Percentiles rank a stretch among this genome's conserved stretches.
phyloP scores from a whole-genome alignment of 2,113 vertebrate species.

The Electrona antarctica region DNA sequence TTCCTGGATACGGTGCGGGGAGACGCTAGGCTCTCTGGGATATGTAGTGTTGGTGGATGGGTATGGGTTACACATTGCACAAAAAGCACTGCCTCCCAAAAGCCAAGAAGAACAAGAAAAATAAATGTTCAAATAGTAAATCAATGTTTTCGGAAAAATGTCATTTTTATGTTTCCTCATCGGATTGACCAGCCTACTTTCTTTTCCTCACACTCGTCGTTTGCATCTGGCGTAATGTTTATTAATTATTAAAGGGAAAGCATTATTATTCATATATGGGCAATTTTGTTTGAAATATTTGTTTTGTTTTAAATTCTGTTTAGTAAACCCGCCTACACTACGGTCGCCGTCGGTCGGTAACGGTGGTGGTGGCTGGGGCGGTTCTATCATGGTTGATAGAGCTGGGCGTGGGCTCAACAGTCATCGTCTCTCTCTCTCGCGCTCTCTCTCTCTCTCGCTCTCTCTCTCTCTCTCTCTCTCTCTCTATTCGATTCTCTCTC shows the following conservation, averaged over 20 bases:
- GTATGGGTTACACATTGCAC: too few relatives aligned
- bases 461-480: conserved; percentile 33
- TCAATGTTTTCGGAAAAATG: too few relatives aligned
- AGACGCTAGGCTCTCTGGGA: conserved; percentile 58
- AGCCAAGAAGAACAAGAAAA: background rate
- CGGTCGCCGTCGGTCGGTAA: too few relatives aligned
- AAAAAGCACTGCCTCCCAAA: background rate
- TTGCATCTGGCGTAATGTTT: too few relatives aligned
- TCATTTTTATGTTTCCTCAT: background rate
- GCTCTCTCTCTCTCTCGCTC: conserved; percentile 20
- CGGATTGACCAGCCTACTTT: background rate
- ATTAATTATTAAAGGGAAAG: too few relatives aligned
- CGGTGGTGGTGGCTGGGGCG: conserved; percentile 57
- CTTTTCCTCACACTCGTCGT: background rate
- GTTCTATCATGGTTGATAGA: conserved; percentile 57
- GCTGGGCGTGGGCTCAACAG: conserved; percentile 79
- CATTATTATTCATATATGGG: too few relatives aligned
- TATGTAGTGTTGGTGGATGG: conserved; percentile 59
- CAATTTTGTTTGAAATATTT: too few relatives aligned
- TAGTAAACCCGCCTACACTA: too few relatives aligned
- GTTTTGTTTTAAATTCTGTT: too few relatives aligned
- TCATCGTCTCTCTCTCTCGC: conserved; percentile 51
- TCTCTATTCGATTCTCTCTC: conserved; percentile 6
- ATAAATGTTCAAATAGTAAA: background rate
- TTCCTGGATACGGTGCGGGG: conserved; percentile 78